Evolutionary conservation across 2,113 vertebrate genomes (phyloP), one percentile per base, ranked within the genome.

Genomic region (Sakesphorus luctuosus): DNA sequence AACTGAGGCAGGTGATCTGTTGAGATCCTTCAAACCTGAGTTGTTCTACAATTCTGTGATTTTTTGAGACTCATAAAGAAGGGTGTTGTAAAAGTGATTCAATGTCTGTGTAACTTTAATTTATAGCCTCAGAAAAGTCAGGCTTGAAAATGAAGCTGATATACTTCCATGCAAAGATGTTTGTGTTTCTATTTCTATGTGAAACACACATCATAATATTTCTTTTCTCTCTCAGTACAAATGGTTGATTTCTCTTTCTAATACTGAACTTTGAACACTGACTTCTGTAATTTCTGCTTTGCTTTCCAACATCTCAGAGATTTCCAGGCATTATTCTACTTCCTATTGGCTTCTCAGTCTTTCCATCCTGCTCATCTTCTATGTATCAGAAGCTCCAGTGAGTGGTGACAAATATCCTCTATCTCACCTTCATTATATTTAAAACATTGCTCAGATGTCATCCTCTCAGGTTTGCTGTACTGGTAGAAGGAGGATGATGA

Each of bases 351-450:
- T 94, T 94, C 62, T 88, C 72, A 92, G 63, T 63, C 59, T 87
- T 90, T 86, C 38, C 33, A 49, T 47, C 26, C 85, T 93, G 82
- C 78, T 96, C 55, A 78, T 72, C 44, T 91, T 92, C 80, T 78
- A 26, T 86, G 95, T 97, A 97, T 97, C 87, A 62, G 59, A 84
- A 98, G 49, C 86, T 88, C 53, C 89, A 66, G 43, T 47, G 67
- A 66, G 33, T 78, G 50, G 63, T 89, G 79, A 58, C 59, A 96
- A 95, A 85, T 69, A 87, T 84, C 38, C 47, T 80, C 84, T 68
- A 19, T 29, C 18, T 29, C 61, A 88, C 15, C 5, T 10, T 92
- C 18, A n/a, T 59, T 67, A 91, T 74, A 87, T 80, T 87, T 49
- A 66, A 52, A 88, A 65, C 40, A 18, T 23, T 72, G 13, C 55